Conservation (phyloP, 2,888 invertebrate species). For the Mythimna impura region DNA sequence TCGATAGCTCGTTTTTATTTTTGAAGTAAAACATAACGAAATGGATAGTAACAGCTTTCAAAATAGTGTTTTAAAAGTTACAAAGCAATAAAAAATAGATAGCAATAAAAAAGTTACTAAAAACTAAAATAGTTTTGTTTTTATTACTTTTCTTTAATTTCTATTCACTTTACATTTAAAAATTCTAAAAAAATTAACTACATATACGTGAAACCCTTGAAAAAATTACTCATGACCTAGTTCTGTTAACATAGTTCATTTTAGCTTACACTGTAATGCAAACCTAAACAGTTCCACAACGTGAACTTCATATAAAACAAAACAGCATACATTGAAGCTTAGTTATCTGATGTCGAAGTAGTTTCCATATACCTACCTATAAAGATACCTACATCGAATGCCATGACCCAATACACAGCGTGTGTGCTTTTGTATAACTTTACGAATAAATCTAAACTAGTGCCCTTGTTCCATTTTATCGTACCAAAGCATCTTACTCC, state of each 20-base stretch:
- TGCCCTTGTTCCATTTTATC: conserved; percentile 58
- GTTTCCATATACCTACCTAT: conserved; percentile 3
- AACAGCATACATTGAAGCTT: conserved; percentile 1
- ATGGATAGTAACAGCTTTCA: neutral
- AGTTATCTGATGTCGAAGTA: conserved; percentile 26
- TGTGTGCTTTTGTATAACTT: conserved; percentile 62
- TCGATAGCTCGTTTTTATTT: neutral
- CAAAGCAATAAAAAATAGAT: neutral
- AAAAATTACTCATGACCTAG: neutral
- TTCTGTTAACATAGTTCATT: no score
- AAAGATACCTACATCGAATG: conserved; percentile 15
- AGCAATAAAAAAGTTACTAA: neutral
- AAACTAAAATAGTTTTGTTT: neutral
- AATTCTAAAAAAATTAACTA: neutral
- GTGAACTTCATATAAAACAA: neutral
- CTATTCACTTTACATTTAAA: neutral
- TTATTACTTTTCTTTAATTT: conserved; percentile 5
- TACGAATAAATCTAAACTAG: conserved; percentile 62
- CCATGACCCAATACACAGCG: conserved; percentile 32
- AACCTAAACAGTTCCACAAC: neutral
- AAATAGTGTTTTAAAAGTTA: conserved; percentile 4
- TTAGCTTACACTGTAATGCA: neutral
- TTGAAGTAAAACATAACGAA: no score
- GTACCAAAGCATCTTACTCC: conserved; percentile 53
- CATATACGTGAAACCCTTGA: neutral